Base-by-base conservation (phyloP, 2,888 invertebrate species). In the Stenchaetothrips biformis region DNA sequence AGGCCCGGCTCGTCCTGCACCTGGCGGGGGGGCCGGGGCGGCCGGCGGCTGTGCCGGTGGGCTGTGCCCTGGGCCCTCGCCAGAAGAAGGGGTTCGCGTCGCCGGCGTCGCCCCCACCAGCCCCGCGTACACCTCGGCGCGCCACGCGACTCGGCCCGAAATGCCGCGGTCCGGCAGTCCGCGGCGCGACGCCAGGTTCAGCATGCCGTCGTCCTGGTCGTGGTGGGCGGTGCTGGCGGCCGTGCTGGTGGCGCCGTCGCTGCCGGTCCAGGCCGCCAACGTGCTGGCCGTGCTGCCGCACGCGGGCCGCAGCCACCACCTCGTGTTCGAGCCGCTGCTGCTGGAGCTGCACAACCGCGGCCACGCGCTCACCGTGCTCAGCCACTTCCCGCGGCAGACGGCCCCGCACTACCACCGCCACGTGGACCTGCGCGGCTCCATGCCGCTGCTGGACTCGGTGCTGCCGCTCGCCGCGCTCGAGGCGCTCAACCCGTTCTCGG, bases 291-390 rank as follows among this genome's bases (percentile, higher is more conserved):
- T 67, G 67, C 67, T 67, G 67, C 67, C 67, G 67, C 67, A 67
- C 67, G 67, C 67, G 21, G 67, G 67, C 67, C 67, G 67, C 67
- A 67, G 67, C 67, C 67, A 67, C 25, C 67, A 67, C 67, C 67
- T 21, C 21, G 67, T 67, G 67, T 67, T 67, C 67, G 67, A 67
- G 67, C 67, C 67, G 21, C 67, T 67, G 67, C 67, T 67, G 67
- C 67, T 67, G 67, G 67, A n/a, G 67, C 67, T 67, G 67, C 67
- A 67, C 21, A n/a, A 21, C 67, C 67, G 67, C 67, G 67, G 67
- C 67, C 67, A 67, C 67, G 21, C 6, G 21, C 67, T 67, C 67
- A 67, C 67, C 67, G 67, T 67, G 21, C 67, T 67, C 21, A 67
- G 67, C 67, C 67, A 67, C 67, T 67, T 67, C 67, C 67, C 67